phyloP scores from a whole-genome alignment of 2,888 invertebrate genomes.

The Xestoiulus laeticollis region DNA sequence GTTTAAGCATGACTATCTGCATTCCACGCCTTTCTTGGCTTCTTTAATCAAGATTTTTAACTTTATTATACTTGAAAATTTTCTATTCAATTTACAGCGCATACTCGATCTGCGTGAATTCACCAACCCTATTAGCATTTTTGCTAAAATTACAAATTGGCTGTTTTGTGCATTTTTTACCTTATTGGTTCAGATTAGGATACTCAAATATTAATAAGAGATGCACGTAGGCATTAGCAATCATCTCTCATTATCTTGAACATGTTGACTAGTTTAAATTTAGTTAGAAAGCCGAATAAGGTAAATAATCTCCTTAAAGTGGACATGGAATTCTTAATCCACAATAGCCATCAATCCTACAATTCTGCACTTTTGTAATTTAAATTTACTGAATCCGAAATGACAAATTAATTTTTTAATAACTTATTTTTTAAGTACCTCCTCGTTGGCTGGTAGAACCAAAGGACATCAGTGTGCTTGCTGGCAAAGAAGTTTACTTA shows the following conservation, averaged over 20 bases:
- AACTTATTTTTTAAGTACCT: constrained; percentile 73
- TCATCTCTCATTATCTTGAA: background rate
- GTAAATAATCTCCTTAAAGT: background rate
- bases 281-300: background rate
- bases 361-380: no score
- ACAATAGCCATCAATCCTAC: no score
- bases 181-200: background rate
- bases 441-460: constrained; percentile 96
- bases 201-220: background rate
- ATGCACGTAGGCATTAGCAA: background rate
- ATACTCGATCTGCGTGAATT: background rate
- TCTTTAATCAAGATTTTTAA: background rate
- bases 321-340: no score
- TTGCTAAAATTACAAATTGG: background rate
- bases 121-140: background rate
- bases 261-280: background rate
- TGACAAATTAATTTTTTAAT: background rate
- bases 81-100: background rate
- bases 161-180: background rate
- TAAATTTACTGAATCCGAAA: no score
- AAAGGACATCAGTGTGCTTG: constrained; percentile 93
- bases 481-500: constrained; percentile 91
- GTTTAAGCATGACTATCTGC: background rate
- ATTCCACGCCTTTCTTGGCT: background rate
- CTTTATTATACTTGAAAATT: background rate